A percentile compares a stretch with the other conserved stretches of the same genome.
phyloP scores from a whole-genome alignment of 2,113 vertebrate genomes.

The Neolamprologus tretocephalus region DNA sequence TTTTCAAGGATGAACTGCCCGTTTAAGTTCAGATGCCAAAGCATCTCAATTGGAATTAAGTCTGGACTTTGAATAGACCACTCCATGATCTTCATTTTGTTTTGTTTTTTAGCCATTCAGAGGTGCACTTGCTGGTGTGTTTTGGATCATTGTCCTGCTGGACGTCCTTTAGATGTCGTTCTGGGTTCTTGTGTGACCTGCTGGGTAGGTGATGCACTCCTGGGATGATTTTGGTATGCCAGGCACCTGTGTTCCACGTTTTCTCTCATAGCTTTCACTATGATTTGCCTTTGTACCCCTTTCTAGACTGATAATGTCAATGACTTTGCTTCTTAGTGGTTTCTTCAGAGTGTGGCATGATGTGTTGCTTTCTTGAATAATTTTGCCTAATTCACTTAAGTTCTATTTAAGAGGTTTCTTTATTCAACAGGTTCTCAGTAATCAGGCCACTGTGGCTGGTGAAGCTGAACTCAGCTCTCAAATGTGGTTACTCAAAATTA shows the following conservation, averaged over 20 bases:
- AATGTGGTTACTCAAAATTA: background rate
- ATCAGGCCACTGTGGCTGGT: background rate
- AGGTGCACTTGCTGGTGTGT: background rate
- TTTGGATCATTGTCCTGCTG: background rate
- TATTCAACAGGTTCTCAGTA: background rate
- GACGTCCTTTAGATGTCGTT: background rate
- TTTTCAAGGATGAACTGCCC: background rate
- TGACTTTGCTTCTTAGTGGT: background rate
- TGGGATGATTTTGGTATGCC: fast-evolving
- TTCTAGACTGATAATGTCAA: background rate
- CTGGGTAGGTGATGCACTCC: fast-evolving
- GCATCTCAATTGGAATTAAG: fast-evolving
- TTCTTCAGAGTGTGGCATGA: background rate
- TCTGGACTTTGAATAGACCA: background rate
- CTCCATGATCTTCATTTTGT: background rate
- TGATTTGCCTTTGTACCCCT: background rate
- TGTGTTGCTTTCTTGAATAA: background rate
- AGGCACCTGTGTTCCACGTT: background rate
- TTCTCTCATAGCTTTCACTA: background rate
- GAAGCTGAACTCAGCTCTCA: background rate
- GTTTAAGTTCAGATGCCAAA: background rate
- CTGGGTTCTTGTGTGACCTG: background rate
- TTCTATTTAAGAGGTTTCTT: background rate
- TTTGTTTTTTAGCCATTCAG: background rate
- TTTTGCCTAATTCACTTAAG: background rate